phyloP scores from a whole-genome alignment of 2,113 vertebrate species.

The Oryzias celebensis region DNA sequence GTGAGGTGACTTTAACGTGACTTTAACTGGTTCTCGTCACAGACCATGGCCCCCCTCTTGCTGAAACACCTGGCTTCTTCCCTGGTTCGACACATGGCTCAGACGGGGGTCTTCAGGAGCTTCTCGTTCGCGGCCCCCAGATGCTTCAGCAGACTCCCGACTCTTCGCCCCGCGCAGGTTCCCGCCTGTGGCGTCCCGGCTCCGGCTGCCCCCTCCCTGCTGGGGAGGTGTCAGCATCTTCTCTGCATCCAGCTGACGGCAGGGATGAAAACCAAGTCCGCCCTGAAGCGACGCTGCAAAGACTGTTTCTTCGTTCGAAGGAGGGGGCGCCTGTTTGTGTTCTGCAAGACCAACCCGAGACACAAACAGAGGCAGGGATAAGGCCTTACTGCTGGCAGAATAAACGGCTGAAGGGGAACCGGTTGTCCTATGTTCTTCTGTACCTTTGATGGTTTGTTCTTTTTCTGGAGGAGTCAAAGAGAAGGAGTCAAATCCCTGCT shows the following conservation, averaged over 20 bases:
- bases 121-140: constrained; percentile 19
- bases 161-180: constrained; percentile 3
- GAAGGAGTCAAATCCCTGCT: too few relatives aligned
- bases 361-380: constrained; percentile 87
- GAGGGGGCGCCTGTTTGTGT: constrained; percentile 81
- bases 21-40: not conserved
- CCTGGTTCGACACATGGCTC: constrained; percentile 54
- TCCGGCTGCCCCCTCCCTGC: constrained; percentile 15
- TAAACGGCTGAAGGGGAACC: too few relatives aligned
- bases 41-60: constrained; percentile 75
- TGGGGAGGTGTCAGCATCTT: constrained; percentile 44
- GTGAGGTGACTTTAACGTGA: too few relatives aligned
- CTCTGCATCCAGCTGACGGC: constrained; percentile 43
- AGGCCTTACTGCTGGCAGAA: constrained; percentile 14
- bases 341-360: constrained; percentile 83
- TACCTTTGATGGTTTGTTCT: too few relatives aligned
- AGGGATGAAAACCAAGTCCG: constrained; percentile 86
- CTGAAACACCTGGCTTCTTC: constrained; percentile 56
- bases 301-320: constrained; percentile 87
- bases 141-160: constrained; percentile 1
- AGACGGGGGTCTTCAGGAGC: constrained; percentile 29
- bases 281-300: constrained; percentile 84
- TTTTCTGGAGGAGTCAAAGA: too few relatives aligned
- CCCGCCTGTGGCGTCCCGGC: not conserved
- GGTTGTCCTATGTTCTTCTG: too few relatives aligned